Conservation (phyloP, 1,140 invertebrate species). For the Patella vulgata region DNA sequence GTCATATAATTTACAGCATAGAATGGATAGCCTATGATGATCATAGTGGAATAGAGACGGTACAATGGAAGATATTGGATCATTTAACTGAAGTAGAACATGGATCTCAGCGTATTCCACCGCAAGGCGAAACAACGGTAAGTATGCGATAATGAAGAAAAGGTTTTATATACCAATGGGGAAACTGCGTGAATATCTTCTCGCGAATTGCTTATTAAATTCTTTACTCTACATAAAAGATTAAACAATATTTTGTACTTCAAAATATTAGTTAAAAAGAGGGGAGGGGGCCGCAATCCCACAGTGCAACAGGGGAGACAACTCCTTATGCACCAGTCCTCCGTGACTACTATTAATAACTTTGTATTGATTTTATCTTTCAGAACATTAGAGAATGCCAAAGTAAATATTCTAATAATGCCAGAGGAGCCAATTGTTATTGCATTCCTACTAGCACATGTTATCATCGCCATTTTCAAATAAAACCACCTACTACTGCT, state of each 20-base stretch:
- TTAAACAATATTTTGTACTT: background rate
- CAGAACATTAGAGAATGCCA: conserved; percentile 29
- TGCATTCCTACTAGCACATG: conserved; percentile 31
- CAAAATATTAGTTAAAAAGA: no score
- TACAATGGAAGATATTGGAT: conserved; percentile 38
- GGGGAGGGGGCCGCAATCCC: no score
- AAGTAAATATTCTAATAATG: conserved; percentile 18
- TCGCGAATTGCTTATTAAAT: background rate
- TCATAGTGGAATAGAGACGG: conserved; percentile 37
- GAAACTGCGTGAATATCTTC: background rate
- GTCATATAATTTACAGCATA: conserved; percentile 30
- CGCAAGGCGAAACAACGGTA: conserved; percentile 25
- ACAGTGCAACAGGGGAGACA: no score
- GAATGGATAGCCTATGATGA: conserved; percentile 42
- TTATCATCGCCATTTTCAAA: conserved; percentile 37
- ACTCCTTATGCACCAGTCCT: no score
- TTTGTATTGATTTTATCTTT: background rate
- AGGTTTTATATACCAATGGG: background rate
- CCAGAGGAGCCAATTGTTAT: conserved; percentile 35
- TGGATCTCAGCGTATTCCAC: conserved; percentile 23
- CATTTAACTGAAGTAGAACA: conserved; percentile 35
- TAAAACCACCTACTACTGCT: conserved; percentile 24
- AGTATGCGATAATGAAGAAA: background rate
- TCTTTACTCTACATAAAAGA: background rate
- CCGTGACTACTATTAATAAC: background rate